Percentiles rank a stretch among this genome's conserved stretches.
These are phyloP conservation scores for Augochlora pura DNA, from an alignment of 1,140 invertebrate genomes.

Conservation along the genomic window DNA sequence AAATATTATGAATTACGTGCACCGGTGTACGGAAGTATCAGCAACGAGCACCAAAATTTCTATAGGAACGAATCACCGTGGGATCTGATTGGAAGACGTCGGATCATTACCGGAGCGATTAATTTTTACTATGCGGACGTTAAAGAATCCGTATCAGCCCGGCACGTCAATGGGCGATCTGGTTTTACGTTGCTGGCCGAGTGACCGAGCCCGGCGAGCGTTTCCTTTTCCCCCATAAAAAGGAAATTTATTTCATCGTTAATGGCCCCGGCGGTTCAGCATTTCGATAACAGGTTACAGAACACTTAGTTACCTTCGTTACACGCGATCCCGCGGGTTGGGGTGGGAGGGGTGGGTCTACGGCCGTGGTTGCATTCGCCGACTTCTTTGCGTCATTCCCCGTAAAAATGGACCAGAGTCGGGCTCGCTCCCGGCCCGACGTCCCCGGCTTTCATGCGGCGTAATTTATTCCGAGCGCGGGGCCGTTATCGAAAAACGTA, in stretches of 20 bases:
- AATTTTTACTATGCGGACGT: slow-evolving; percentile 9
- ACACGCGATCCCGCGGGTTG: background rate
- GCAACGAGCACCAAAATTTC: background rate
- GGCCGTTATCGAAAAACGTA: slow-evolving; percentile 41
- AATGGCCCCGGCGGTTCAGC: background rate
- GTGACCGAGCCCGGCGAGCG: background rate
- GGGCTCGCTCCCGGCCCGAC: background rate
- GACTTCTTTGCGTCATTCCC: slow-evolving; percentile 5
- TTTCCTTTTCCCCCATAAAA: background rate
- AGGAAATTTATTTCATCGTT: slow-evolving; percentile 26
- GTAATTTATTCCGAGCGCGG: slow-evolving; percentile 27
- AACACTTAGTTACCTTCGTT: slow-evolving; percentile 4
- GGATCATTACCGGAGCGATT: background rate
- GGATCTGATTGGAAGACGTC: background rate
- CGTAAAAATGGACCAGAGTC: slow-evolving; percentile 12
- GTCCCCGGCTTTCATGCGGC: background rate
- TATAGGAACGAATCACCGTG: background rate
- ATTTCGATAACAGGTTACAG: slow-evolving; percentile 23
- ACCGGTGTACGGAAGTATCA: background rate
- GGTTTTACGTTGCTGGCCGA: background rate
- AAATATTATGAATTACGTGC: no score
- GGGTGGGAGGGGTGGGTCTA: no score
- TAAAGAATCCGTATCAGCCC: slow-evolving; percentile 7
- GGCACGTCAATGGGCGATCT: background rate
- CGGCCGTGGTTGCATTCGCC: background rate